Evolutionary conservation across 2,888 invertebrate genomes (phyloP).

Genomic region (Conops quadrifasciatus): DNA sequence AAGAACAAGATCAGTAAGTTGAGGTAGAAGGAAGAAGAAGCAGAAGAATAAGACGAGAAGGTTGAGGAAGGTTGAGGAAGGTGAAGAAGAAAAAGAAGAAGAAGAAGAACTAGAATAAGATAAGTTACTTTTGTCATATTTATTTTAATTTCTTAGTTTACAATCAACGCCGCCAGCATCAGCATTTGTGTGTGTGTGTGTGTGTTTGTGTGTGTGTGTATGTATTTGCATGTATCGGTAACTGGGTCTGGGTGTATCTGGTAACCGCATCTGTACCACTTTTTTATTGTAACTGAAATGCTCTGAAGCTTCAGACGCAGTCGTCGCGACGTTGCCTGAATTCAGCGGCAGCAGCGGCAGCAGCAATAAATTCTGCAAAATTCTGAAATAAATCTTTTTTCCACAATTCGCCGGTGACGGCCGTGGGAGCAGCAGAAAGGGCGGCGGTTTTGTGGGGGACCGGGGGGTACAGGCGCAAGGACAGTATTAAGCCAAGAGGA

Average conservation of each 20-base stretch:
- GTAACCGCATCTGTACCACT: conserved; percentile 8
- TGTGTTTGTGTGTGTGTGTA: conserved; percentile 4
- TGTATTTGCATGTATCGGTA: conserved; percentile 5
- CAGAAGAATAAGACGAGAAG: no score
- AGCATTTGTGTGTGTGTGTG: not conserved
- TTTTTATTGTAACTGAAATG: not conserved
- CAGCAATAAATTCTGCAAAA: conserved; percentile 56
- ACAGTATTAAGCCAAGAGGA: no score
- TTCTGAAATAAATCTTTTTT: conserved; percentile 60
- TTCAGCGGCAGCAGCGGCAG: not conserved
- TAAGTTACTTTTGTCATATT: conserved; percentile 54
- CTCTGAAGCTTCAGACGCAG: no score
- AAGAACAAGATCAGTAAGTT: no score
- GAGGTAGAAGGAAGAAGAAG: no score
- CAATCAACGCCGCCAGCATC: conserved; percentile 27
- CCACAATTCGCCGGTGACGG: conserved; percentile 49
- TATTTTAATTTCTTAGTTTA: conserved; percentile 59
- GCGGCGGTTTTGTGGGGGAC: not conserved
- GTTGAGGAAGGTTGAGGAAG: not conserved
- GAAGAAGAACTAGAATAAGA: conserved; percentile 35
- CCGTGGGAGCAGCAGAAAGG: not conserved
- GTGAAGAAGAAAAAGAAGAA: conserved; percentile 4
- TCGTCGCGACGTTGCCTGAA: not conserved
- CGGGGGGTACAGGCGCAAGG: not conserved
- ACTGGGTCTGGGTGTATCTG: not conserved